phyloP scores from a whole-genome alignment of 2,888 invertebrate species.

The Caenorhabditis angaria region DNA sequence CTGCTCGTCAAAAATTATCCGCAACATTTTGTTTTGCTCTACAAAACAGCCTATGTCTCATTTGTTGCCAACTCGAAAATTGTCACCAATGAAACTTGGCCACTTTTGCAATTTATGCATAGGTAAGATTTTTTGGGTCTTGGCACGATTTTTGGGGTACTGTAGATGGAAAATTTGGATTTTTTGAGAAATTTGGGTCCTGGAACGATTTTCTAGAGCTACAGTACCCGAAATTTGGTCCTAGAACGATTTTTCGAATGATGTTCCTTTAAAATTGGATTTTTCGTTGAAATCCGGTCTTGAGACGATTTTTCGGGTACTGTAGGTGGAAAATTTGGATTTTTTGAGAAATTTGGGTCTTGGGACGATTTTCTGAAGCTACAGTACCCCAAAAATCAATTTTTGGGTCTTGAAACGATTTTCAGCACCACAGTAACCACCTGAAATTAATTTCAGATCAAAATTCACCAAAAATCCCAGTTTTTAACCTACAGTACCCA shows the following conservation, averaged over 20 bases:
- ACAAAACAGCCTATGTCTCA: constrained; percentile 65
- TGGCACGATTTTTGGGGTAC: no score
- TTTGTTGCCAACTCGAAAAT: constrained; percentile 66
- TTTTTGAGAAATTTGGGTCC: neutral
- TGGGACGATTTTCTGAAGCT: neutral
- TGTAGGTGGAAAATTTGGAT: neutral
- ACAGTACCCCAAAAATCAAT: neutral
- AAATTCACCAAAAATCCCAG: neutral
- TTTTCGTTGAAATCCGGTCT: no score
- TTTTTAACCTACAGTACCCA: neutral
- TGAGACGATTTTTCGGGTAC: no score
- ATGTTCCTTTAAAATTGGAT: neutral
- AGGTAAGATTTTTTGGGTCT: constrained; percentile 17
- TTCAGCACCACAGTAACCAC: no score
- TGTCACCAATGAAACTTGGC: constrained; percentile 61
- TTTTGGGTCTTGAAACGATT: neutral
- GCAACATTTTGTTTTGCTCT: constrained; percentile 50
- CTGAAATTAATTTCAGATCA: neutral
- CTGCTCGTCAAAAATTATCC: constrained; percentile 48
- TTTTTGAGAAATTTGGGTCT: neutral
- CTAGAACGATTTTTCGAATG: no score
- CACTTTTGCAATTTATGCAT: constrained; percentile 62
- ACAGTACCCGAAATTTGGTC: neutral
- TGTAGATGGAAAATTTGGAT: neutral
- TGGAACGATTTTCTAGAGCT: neutral